Evolutionary conservation across 2,888 invertebrate genomes (phyloP), one percentile per base, ranked within the genome.

Genomic region (Antheraea yamamai): DNA sequence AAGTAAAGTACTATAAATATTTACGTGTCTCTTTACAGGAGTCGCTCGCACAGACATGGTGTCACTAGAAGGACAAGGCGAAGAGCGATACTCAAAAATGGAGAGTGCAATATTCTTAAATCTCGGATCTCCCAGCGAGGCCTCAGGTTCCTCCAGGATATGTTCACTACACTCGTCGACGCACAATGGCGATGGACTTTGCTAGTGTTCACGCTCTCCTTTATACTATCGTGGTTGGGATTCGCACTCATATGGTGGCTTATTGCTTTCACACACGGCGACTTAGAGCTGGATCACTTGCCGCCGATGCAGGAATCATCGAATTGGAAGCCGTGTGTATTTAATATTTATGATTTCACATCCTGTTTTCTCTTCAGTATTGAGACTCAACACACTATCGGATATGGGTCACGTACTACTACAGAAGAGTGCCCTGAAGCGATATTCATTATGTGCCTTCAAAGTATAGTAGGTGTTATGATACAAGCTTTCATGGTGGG

Each of bases 31-130:
- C 82, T 87, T 95, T 94, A 77, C 94, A 97, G 97, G 95, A 97
- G 96, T 88, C 96, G 97, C 82, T 95, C 95, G 82, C 96, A 96
- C 86, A 95, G 97, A 80, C 96, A 96, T 76, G 96, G 96, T 23
- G 96, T 95, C 79, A 95, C 96, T 82, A 95, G 97, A 73, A 96
- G 97, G 86, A 95, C 97, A 74, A 96, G 98, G 70, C 95, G 97
- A 78, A 96, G 99, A 51, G 98, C 99, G 1, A 97, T 99, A 75
- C 96, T 98, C 87, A 99, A 99, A 93, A 99, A 98, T 95, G 99
- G 99, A 73, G 98, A 99, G 87, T 98, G 98, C 94, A 99, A 99
- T 92, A 98, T 99, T 77, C 96, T 98, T 81, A 98, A 98, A 89
- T 98, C 98, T 77, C 95, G 96, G 85, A 97, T 99, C 86, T 97